Evolutionary conservation across 2,888 invertebrate genomes (phyloP), one percentile per base, ranked within the genome.

Genomic region (Lagria hirta): DNA sequence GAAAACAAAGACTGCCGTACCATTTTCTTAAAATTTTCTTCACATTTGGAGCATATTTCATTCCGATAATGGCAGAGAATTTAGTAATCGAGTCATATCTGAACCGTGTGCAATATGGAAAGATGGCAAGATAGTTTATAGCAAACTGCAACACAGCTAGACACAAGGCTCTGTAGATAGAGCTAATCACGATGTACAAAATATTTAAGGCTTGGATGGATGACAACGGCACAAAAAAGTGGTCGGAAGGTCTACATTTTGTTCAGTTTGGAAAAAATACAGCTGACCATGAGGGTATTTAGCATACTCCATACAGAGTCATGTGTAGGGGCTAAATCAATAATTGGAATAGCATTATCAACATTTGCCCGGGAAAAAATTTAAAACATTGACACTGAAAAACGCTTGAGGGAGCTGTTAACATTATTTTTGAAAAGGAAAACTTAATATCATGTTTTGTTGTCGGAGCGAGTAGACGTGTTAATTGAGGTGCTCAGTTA

Each of bases 21-120:
- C 20, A 18, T 18, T n/a, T 18, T 18, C 20, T 18, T 18, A 5
- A 18, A 6, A 18, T 18, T 18, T 18, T 18, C n/a, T 18, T 4
- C n/a, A 5, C 20, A 18, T 18, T 18, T 18, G 20, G 20, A 18
- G 20, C 20, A 49, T 61, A 16, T 43, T 60, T 22, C 51, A 59
- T 35, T 52, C 45, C 6, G 56, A 56, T 28, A 59, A 58, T 43
- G 55, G 55, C 8, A 40, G 57, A 14, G 52, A 61, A 45, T 60
- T 60, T 29, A 28, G 42, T 13, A 54, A 54, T 34, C 16, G 26
- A 29, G 28, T 57, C 18, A 32, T 55, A 29, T 21, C 42, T 15
- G 43, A 50, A 29, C 33, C 57, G 20, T 37, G 41, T 12, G 33
- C 40, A 14, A 35, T 48, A 32, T 60, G 57, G 56, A 45, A 46